phyloP scores from a whole-genome alignment of 2,797 vertebrate species.

The Danio albolineatus region DNA sequence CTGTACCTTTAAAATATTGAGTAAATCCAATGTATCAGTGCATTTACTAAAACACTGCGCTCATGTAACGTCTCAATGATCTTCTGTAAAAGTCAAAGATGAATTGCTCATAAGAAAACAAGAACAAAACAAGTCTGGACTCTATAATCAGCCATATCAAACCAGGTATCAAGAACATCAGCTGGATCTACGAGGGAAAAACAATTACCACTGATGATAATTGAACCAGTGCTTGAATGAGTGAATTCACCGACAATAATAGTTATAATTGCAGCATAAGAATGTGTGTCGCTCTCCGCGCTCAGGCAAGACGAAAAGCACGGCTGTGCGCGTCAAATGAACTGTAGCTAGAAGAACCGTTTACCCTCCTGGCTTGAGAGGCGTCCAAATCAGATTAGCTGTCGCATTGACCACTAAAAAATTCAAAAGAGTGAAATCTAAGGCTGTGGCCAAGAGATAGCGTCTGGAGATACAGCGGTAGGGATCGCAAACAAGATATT shows the following conservation, averaged over 20 bases:
- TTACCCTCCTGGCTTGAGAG: constrained; percentile 73
- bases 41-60: not conserved
- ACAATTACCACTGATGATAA: constrained; percentile 65
- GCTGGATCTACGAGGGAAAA: constrained; percentile 61
- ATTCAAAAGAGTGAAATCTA: constrained; percentile 71
- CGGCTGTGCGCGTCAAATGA: constrained; percentile 78
- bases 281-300: constrained; percentile 65
- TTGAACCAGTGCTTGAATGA: constrained; percentile 59
- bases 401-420: constrained; percentile 74
- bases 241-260: constrained; percentile 74
- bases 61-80: not conserved
- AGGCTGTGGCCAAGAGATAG: constrained; percentile 78
- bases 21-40: not conserved
- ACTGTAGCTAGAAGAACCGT: constrained; percentile 72
- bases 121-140: constrained; percentile 14
- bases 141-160: constrained; percentile 51
- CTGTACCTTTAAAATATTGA: no score
- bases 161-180: constrained; percentile 50
- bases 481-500: constrained; percentile 65
- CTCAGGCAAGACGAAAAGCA: constrained; percentile 70
- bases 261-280: constrained; percentile 75
- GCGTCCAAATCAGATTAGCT: constrained; percentile 81
- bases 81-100: constrained; percentile 9
- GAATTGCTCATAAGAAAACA: constrained; percentile 19
- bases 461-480: constrained; percentile 73